Base-by-base conservation (phyloP, 2,797 vertebrate genomes). In the Ataeniobius toweri region DNA sequence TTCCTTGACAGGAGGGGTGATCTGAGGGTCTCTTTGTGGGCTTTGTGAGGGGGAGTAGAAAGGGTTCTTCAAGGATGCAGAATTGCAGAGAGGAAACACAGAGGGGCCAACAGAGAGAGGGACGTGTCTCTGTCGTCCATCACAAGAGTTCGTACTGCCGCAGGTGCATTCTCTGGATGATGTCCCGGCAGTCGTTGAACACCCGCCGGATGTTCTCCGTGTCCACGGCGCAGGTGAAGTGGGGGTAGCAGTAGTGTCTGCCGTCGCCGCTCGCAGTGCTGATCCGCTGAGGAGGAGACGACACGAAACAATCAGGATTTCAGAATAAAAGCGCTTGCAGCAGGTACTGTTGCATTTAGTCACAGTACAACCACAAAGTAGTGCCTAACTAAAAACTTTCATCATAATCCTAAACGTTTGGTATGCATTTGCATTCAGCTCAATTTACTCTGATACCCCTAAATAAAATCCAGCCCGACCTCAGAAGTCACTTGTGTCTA, bases 111-210 rank as follows among this genome's bases (percentile, higher is more conserved):
- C 90, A 94, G 94, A 94, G 95, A 12, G 39, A 12, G 36, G 36
- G 36, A 41, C 10, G 65, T 22, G 39, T 44, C 65, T 89, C 79
- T 90, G 94, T 94, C 94, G 95, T 97, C 97, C 94, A 96, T 98
- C 97, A 99, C 97, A 99, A 96, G 94, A 99, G 98, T 95, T 99
- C 98, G 63, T 99, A 99, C 96, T 99, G 98, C 91, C 98, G 97
- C 92, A 99, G 97, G 90, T 99, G 98, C 98, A 99, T 99, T 93
- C 98, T 94, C 94, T 99, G 98, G 91, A 99, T 99, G 96, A 99
- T 99, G 95, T 99, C 98, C 53, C 98, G 96, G 86, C 98, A 99
- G 96, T 99, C 98, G 85, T 99, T 98, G 95, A 99, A 99, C 87
- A 99, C 98, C 83, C 98, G 95, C 89, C 98, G 97, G 95, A 99